Base-by-base conservation (phyloP, 2,113 vertebrate species). In the Neodon shergylaensis region DNA sequence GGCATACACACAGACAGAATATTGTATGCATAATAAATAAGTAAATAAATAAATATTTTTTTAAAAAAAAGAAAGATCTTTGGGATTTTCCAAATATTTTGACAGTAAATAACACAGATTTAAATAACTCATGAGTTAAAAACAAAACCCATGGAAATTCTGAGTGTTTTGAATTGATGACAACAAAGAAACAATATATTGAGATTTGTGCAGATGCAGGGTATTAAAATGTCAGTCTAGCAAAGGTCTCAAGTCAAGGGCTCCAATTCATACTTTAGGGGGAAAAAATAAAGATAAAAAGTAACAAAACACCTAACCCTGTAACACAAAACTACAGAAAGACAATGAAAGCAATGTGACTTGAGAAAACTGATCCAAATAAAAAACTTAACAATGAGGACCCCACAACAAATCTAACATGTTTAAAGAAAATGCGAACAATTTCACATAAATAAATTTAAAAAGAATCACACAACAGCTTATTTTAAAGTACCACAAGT, bases 31-130 rank as follows among this genome's bases (percentile, higher is more conserved):
- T n/a, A n/a, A n/a, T n/a, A n/a, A n/a, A n/a, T n/a, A n/a, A n/a
- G n/a, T n/a, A n/a, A n/a, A n/a, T n/a, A n/a, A n/a, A n/a, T n/a
- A n/a, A n/a, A n/a, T n/a, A 31, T 58, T 78, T 36, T 72, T 72
- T 72, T 0, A 26, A 24, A 73, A 10, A 39, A 21, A 28, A 33
- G 17, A 31, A 26, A 42, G 39, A 89, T 33, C 63, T 63, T 47
- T 63, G 21, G 39, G 81, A 90, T 90, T 81, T 79, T 36, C 78
- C 73, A 92, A 82, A 65, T 79, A 96, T 70, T 52, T 76, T 28
- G 11, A 94, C 49, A 72, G 39, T 70, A 90, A 91, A n/a, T 70
- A 84, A 74, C 54, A 61, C 16, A 77, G 10, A 79, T 61, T 86
- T 47, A 90, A 95, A 76, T 82, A 87, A 96, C 36, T 66, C 83